phyloP scores from a whole-genome alignment of 2,888 invertebrate species.

The Didymodactylos carnosus region DNA sequence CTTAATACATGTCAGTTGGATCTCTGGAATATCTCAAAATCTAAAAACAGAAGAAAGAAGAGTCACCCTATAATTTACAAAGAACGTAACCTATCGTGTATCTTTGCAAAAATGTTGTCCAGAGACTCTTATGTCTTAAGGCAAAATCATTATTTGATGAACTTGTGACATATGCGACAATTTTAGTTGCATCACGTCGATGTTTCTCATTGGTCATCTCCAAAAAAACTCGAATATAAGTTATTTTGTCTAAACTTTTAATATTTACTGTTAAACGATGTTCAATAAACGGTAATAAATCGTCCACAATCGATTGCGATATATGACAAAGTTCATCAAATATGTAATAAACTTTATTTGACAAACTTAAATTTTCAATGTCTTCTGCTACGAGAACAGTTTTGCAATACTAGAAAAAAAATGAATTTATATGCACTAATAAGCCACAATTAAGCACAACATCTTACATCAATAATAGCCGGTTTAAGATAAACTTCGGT shows the following conservation, averaged over 20 bases:
- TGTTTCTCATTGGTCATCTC: background rate
- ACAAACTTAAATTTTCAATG: background rate
- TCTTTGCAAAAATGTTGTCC: background rate
- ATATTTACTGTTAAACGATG: background rate
- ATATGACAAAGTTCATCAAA: slow-evolving; percentile 1
- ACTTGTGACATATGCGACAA: background rate
- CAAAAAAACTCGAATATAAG: background rate
- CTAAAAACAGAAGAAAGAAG: background rate
- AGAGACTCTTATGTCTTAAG: background rate
- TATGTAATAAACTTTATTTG: background rate
- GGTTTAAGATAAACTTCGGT: background rate
- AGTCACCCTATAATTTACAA: background rate
- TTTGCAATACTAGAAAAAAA: background rate
- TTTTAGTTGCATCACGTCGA: background rate
- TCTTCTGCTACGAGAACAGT: background rate
- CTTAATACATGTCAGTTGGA: background rate
- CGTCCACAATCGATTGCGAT: background rate
- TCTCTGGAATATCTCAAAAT: background rate
- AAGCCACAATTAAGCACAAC: background rate
- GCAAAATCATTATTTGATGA: background rate
- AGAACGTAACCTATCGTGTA: too few relatives aligned
- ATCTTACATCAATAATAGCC: background rate
- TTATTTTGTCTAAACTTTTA: background rate
- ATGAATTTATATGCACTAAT: background rate
- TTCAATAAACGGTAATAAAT: background rate